phyloP scores from a whole-genome alignment of 2,113 vertebrate species.

The Chaenocephalus aceratus region DNA sequence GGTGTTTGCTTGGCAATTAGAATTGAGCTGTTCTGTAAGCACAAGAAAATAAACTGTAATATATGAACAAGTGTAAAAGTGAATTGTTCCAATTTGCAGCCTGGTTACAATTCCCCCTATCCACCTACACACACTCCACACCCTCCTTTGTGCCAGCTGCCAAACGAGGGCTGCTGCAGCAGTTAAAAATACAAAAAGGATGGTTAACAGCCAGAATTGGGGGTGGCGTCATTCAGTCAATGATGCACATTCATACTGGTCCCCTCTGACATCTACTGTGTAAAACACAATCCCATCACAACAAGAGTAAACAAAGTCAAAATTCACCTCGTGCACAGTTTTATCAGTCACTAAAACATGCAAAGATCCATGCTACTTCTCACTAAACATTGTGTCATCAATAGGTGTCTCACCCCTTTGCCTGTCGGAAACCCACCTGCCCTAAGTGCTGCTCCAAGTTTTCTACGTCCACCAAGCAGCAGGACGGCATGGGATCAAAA shows the following conservation, averaged over 20 bases:
- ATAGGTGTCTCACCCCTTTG: constrained; percentile 95
- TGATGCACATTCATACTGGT: constrained; percentile 38
- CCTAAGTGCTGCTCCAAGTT: constrained; percentile 89
- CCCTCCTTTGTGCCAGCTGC: constrained; percentile 58
- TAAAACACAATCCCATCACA: neutral
- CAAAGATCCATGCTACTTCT: neutral
- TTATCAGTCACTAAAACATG: neutral
- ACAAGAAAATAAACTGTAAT: constrained; percentile 48
- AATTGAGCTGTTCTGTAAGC: constrained; percentile 23
- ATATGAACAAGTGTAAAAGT: constrained; percentile 56
- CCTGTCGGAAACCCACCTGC: constrained; percentile 96
- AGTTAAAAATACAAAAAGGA: constrained; percentile 44
- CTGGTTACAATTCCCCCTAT: constrained; percentile 60
- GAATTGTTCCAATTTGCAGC: constrained; percentile 58
- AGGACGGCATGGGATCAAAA: constrained; percentile 59
- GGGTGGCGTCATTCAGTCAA: constrained; percentile 41
- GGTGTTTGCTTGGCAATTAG: constrained; percentile 33
- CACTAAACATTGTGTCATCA: neutral
- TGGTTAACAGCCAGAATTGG: constrained; percentile 36
- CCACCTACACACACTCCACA: constrained; percentile 48
- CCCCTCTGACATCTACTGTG: constrained; percentile 10
- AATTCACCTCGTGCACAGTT: neutral
- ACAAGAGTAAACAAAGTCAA: neutral
- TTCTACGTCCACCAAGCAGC: constrained; percentile 68
- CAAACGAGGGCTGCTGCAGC: constrained; percentile 35